These are phyloP conservation scores for Prolemur simus DNA, from an alignment of 2,113 vertebrate genomes.

Conservation along the genomic window DNA sequence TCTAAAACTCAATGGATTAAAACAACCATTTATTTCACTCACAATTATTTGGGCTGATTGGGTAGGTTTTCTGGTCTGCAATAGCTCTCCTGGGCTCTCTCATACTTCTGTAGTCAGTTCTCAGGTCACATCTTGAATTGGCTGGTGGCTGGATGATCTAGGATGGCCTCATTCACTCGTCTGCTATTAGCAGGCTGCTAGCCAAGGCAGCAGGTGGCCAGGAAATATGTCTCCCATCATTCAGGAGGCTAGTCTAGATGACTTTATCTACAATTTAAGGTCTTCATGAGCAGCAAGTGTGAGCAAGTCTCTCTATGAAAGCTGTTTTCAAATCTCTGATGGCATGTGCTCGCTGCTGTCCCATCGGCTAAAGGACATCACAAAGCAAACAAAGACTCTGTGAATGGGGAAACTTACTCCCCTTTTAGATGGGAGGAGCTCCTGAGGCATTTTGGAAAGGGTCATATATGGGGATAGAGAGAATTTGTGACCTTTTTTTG, in stretches of 20 bases:
- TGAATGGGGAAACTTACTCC: neutral
- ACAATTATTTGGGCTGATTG: neutral
- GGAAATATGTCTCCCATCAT: neutral
- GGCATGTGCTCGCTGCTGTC: neutral
- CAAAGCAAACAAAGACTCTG: neutral
- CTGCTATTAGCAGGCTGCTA: neutral
- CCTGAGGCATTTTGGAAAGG: neutral
- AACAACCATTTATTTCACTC: neutral
- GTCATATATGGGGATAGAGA: neutral
- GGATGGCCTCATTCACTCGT: neutral
- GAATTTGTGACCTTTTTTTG: neutral
- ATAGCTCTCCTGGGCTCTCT: neutral
- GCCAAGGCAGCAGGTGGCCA: rapidly evolving
- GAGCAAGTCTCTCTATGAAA: neutral
- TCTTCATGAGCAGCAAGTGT: neutral
- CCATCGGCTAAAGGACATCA: neutral
- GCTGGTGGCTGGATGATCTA: neutral
- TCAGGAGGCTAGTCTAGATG: neutral
- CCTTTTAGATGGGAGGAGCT: neutral
- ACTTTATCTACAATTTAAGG: neutral
- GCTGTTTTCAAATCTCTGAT: neutral
- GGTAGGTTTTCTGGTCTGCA: neutral
- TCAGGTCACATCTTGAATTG: neutral
- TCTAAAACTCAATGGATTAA: neutral
- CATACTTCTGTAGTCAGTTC: neutral